Evolutionary conservation across 2,797 vertebrate genomes (phyloP).

Genomic region (Etheostoma nigrum): DNA sequence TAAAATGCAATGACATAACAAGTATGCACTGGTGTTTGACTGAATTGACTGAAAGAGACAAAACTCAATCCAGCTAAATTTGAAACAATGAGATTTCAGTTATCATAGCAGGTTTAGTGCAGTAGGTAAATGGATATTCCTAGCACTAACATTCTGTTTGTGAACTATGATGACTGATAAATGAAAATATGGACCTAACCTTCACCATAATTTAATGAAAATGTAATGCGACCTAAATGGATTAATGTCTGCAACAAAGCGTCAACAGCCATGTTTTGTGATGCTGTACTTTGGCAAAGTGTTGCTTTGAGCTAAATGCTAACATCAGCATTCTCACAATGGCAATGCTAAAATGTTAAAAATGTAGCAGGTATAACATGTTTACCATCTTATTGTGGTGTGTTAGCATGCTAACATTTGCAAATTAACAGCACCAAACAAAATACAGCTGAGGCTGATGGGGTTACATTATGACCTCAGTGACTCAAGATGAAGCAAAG

Average conservation of each 20-base stretch:
- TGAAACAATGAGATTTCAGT: neutral
- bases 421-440: neutral
- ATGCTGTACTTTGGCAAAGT: neutral
- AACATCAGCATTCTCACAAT: neutral
- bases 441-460: too few relatives aligned
- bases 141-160: neutral
- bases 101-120: neutral
- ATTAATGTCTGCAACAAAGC: neutral
- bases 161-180: neutral
- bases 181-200: neutral
- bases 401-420: neutral
- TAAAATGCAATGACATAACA: constrained; percentile 31
- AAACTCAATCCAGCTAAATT: neutral
- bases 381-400: neutral
- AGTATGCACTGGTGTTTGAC: constrained; percentile 16
- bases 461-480: neutral
- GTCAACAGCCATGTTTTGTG: neutral
- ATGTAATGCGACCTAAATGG: neutral
- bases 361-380: neutral
- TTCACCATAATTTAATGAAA: neutral
- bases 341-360: neutral
- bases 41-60: constrained; percentile 1
- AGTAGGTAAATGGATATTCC: neutral
- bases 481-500: neutral
- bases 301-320: neutral